Base-by-base conservation (phyloP, 1,140 invertebrate genomes). In the Coptotermes formosanus region DNA sequence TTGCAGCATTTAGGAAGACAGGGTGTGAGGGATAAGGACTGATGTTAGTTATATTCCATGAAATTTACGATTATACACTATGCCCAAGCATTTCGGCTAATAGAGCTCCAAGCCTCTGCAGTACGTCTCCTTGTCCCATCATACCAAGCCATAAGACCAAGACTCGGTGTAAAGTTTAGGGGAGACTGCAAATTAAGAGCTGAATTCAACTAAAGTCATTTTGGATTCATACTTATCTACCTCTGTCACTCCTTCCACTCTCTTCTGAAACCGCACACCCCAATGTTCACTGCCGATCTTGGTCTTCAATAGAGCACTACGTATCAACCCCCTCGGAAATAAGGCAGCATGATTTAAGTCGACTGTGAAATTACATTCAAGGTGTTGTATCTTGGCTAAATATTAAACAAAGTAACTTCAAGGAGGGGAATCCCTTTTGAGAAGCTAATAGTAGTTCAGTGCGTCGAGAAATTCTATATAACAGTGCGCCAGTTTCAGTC, bases 171-270 rank as follows among this genome's bases (percentile, higher is more conserved):
- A 30, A 30, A 75, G 64, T 75, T 75, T 75, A 75, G n/a, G n/a
- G n/a, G 64, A 75, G 64, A 14, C 64, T 30, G 64, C 64, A 75
- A 75, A 75, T 75, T 75, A 75, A 75, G 64, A n/a, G 25, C 64
- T 75, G 64, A 75, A 75, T 75, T 75, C 64, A 75, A 75, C 64
- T 75, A 75, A n/a, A 30, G 64, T 30, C 64, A 75, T 75, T 25
- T n/a, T 30, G 64, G 64, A 75, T 75, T 75, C n/a, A 75, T 30
- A 25, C 64, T 75, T 75, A 75, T 30, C 64, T 75, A 11, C n/a
- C 1, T 30, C n/a, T 75, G 1, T 75, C 64, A 30, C n/a, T 75
- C 64, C 64, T n/a, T 30, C 64, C 52, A 55, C 52, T 16, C 7
- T 55, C 52, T 19, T 55, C 52, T 16, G 19, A 55, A 55, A 55